Percentiles rank a stretch among this genome's conserved stretches.
These are phyloP conservation scores for Theodoxus fluviatilis DNA, from an alignment of 2,888 invertebrate genomes.

Conservation along the genomic window DNA sequence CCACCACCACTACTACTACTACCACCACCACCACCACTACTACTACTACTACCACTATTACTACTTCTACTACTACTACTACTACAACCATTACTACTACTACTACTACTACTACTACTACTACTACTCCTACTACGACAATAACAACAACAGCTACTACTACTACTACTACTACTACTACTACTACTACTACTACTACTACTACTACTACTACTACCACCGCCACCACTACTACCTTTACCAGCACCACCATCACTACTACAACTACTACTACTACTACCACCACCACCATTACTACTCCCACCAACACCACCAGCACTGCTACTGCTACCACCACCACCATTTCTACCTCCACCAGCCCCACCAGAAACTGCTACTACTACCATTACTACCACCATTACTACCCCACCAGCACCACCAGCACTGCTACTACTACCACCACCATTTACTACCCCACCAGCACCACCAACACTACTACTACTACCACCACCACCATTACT, in stretches of 20 bases:
- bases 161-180: conserved; percentile 20
- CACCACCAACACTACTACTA: too few relatives aligned
- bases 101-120: conserved; percentile 2
- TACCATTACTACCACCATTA: too few relatives aligned
- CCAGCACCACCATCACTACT: neutral
- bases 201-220: conserved; percentile 13
- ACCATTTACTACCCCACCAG: too few relatives aligned
- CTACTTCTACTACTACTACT: neutral
- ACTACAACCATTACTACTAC: neutral
- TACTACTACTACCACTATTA: neutral
- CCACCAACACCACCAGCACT: too few relatives aligned
- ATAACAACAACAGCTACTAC: conserved; percentile 3
- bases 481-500: too few relatives aligned
- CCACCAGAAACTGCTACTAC: too few relatives aligned
- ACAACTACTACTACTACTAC: conserved; percentile 1
- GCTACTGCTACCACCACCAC: too few relatives aligned
- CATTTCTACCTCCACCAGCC: too few relatives aligned
- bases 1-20: conserved; percentile 6
- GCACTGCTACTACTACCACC: too few relatives aligned
- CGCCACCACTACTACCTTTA: neutral
- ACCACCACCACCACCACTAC: neutral
- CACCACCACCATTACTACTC: too few relatives aligned
- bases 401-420: too few relatives aligned
- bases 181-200: conserved; percentile 13
- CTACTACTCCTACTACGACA: neutral